Evolutionary conservation across 2,113 vertebrate genomes (phyloP), one percentile per base, ranked within the genome.

Genomic region (Ictalurus furcatus): DNA sequence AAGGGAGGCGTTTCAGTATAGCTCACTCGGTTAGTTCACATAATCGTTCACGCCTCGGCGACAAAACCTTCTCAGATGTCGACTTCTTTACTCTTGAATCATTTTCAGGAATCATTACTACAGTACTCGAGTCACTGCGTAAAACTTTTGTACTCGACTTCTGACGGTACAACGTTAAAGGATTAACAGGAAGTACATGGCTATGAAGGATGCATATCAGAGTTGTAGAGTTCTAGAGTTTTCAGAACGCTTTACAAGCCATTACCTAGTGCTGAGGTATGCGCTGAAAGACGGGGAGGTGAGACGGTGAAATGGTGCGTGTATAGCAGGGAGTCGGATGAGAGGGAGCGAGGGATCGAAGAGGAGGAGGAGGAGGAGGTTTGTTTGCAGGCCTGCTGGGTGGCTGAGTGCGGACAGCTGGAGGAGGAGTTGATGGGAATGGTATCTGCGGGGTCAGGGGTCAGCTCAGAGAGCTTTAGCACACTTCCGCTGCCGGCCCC

Each of bases 401-500:
- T 90, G 89, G 86, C 65, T 90, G 89, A 89, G 87, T 91, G 90
- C 83, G 73, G 90, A 92, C 92, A 92, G 90, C 90, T 85, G 93
- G 93, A 92, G 94, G 92, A 94, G 94, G 93, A 94, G 92, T 94
- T 93, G 93, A 92, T 94, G 94, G 94, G 94, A 94, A 95, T 91
- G 92, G 91, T 96, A 94, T 95, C 94, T 93, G 89, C 90, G 69
- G 63, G 95, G 93, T 95, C 91, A 90, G 73, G 90, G 93, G 93
- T 93, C 92, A 93, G 90, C 88, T 58, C 74, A 90, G 82, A 93
- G 91, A 93, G 94, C 93, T 96, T 95, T 94, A 95, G 94, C 94
- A 94, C 94, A 93, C 94, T 95, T 96, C 95, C 95, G 93, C 91
- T 94, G 93, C 94, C 86, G 91, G 93, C 91, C 93, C 94, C 93